Conservation (phyloP, 2,113 vertebrate species). For the Heterocephalus glaber region DNA sequence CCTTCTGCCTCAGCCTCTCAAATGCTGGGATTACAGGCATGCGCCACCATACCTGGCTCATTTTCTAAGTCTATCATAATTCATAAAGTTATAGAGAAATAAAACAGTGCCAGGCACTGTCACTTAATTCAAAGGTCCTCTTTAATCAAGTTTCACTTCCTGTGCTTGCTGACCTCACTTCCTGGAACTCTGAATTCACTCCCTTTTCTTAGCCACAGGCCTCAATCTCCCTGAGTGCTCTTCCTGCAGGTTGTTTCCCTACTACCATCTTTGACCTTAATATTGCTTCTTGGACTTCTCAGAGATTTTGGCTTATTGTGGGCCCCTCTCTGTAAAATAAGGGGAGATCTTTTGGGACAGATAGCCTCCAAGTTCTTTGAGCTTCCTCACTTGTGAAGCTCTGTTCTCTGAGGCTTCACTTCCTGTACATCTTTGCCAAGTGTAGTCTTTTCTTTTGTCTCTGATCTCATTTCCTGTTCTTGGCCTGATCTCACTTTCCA, state of each 20-base stretch:
- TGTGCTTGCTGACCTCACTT: conserved; percentile 30
- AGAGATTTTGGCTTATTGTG: neutral
- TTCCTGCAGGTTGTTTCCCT: neutral
- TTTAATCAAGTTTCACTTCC: neutral
- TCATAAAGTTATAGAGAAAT: neutral
- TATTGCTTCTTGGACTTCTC: neutral
- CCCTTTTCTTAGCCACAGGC: neutral
- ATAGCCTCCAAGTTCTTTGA: neutral
- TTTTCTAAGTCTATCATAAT: neutral
- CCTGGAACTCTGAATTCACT: neutral
- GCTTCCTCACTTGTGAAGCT: neutral
- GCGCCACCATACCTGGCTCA: no score
- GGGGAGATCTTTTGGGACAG: neutral
- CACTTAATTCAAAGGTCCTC: neutral
- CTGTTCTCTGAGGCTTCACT: conserved; percentile 15
- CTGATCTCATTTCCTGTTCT: conserved; percentile 72
- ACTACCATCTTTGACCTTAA: neutral
- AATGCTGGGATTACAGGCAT: no score
- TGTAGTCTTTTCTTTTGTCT: neutral
- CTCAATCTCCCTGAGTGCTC: neutral
- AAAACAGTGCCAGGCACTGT: neutral
- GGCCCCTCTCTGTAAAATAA: neutral
- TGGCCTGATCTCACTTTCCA: conserved; percentile 60
- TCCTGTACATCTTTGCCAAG: conserved; percentile 33
- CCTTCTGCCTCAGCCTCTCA: no score